Percentiles rank a stretch among this genome's conserved stretches.
Evolutionary conservation across 2,888 invertebrate species (phyloP).

Genomic region (Phaedon cochleariae): DNA sequence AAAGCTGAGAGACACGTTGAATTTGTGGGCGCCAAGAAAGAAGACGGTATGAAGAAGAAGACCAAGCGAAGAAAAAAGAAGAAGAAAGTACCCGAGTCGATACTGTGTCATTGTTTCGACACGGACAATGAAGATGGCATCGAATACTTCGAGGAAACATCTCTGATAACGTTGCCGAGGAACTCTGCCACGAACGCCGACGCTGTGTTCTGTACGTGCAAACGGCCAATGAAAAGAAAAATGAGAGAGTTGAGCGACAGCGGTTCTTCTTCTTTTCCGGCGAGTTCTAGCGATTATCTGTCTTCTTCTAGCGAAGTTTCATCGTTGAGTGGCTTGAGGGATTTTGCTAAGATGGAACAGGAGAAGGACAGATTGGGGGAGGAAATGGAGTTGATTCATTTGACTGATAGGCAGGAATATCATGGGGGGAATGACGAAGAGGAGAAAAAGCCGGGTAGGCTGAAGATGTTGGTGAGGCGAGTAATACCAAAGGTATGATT

Average conservation of each 20-base stretch:
- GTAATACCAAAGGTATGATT: conserved; percentile 29
- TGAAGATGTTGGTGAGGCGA: conserved; percentile 29
- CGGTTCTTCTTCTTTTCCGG: neutral
- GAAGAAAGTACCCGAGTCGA: conserved; percentile 20
- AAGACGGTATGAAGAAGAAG: conserved; percentile 8
- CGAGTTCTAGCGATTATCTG: neutral
- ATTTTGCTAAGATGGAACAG: neutral
- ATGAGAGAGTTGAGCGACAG: neutral
- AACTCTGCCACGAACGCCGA: no score
- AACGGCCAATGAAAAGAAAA: no score
- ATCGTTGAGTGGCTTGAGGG: neutral
- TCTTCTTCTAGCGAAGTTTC: conserved; percentile 10
- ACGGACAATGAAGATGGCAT: conserved; percentile 21
- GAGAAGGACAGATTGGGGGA: conserved; percentile 3
- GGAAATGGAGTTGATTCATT: conserved; percentile 3
- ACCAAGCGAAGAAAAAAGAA: conserved; percentile 19
- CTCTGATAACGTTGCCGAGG: conserved; percentile 9
- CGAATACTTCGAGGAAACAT: conserved; percentile 20
- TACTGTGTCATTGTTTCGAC: conserved; percentile 10
- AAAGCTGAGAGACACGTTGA: conserved; percentile 28
- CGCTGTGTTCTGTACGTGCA: neutral
- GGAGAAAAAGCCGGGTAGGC: conserved; percentile 10
- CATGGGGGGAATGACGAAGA: neutral
- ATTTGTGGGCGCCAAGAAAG: conserved; percentile 23
- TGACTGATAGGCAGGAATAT: neutral